phyloP scores from a whole-genome alignment of 1,140 invertebrate genomes.

The Drosophila kurseongensis region DNA sequence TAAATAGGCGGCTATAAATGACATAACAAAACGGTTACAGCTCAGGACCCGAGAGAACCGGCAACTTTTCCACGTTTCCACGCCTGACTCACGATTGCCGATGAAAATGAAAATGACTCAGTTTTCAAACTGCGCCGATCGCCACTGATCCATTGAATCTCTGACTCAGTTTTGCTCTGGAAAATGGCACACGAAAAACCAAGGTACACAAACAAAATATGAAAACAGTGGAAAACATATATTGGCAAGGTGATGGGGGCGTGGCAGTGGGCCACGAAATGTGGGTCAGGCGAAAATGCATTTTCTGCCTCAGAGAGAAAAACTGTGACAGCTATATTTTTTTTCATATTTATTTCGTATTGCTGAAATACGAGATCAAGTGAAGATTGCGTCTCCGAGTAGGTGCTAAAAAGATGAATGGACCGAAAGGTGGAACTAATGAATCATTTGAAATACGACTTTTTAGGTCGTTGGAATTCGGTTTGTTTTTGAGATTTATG shows the following conservation, averaged over 20 bases:
- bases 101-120: constrained; percentile 38
- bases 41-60: constrained; percentile 28
- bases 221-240: background rate
- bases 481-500: constrained; percentile 1
- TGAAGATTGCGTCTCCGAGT: constrained; percentile 10
- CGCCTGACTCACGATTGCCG: constrained; percentile 25
- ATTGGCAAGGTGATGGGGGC: constrained; percentile 24
- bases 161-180: constrained; percentile 33
- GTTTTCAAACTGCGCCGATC: constrained; percentile 3
- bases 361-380: constrained; percentile 28
- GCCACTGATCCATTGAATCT: constrained; percentile 7
- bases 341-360: constrained; percentile 1
- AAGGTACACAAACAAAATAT: background rate
- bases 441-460: constrained; percentile 11
- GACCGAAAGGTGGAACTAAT: constrained; percentile 5
- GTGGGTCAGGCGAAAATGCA: constrained; percentile 64
- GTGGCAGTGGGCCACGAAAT: constrained; percentile 26
- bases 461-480: background rate
- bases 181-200: constrained; percentile 11
- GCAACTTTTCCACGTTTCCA: constrained; percentile 21
- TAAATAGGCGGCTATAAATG: constrained; percentile 74
- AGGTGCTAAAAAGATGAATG: constrained; percentile 22
- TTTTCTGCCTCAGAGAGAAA: constrained; percentile 41
- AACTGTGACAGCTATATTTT: constrained; percentile 11
- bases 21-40: constrained; percentile 36